Evolutionary conservation across 2,888 invertebrate genomes (phyloP).

Genomic region (Salticus scenicus): DNA sequence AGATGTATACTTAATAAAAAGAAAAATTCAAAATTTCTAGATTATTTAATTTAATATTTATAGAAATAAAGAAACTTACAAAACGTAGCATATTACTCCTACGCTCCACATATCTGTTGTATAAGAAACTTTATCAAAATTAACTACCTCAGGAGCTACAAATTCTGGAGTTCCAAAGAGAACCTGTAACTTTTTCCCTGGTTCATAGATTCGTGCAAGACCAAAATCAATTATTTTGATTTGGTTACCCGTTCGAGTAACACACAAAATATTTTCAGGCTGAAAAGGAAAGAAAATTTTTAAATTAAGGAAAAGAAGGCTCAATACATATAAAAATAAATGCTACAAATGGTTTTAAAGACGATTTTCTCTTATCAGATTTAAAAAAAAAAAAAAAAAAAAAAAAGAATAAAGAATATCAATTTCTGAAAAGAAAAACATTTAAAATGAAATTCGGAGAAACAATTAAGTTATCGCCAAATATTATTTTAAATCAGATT

Average conservation of each 20-base stretch:
- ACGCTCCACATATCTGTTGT: constrained; percentile 93
- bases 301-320: too few relatives aligned
- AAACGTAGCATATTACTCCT: constrained; percentile 97
- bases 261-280: constrained; percentile 98
- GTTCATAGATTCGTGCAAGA: constrained; percentile 92
- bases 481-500: too few relatives aligned
- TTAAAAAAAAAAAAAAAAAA: too few relatives aligned
- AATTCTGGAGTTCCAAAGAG: constrained; percentile 99
- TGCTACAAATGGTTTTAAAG: background rate
- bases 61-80: constrained; percentile 83
- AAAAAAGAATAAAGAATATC: too few relatives aligned
- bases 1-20: too few relatives aligned
- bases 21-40: too few relatives aligned
- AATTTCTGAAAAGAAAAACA: too few relatives aligned
- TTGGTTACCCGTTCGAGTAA: constrained; percentile 96
- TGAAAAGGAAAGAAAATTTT: constrained; percentile 79
- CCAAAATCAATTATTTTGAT: constrained; percentile 99
- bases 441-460: too few relatives aligned
- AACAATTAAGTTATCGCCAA: too few relatives aligned
- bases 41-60: too few relatives aligned
- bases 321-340: too few relatives aligned
- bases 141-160: constrained; percentile 98
- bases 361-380: too few relatives aligned
- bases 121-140: constrained; percentile 96
- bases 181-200: constrained; percentile 89